Percentiles rank a stretch among this genome's conserved stretches.
These are phyloP conservation scores for Bos taurus DNA, from an alignment of 2,113 vertebrate genomes.

Conservation along the genomic window DNA sequence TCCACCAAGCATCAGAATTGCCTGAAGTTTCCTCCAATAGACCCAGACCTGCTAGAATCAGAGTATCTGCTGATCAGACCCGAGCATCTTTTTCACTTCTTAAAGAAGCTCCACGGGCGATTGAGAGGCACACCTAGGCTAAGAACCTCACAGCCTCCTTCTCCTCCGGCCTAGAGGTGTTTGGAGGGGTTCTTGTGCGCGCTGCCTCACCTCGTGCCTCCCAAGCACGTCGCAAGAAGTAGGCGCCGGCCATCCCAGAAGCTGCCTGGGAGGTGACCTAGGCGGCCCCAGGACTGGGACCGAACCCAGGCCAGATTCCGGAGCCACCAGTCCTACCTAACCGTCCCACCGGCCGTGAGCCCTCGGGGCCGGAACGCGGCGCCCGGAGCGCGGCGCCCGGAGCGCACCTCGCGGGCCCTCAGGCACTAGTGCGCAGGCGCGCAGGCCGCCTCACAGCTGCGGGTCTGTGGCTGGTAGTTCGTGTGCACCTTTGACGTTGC, in stretches of 20 bases:
- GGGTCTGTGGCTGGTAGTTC: accelerated
- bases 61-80: not conserved
- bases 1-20: not conserved
- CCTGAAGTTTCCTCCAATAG: not conserved
- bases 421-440: conserved; percentile 36
- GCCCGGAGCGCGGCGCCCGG: accelerated
- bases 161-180: not conserved
- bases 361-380: not conserved
- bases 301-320: accelerated
- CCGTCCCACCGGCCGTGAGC: not conserved
- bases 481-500: accelerated
- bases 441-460: not conserved
- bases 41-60: too few relatives aligned
- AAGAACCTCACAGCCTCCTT: not conserved
- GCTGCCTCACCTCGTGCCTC: accelerated
- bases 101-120: not conserved
- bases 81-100: not conserved
- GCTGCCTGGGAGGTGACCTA: not conserved
- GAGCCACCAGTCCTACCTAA: not conserved
- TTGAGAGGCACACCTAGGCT: not conserved
- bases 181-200: not conserved
- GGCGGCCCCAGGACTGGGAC: accelerated
- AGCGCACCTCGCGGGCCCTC: accelerated
- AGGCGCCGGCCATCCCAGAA: accelerated
- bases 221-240: accelerated